phyloP scores from a whole-genome alignment of 2,113 vertebrate genomes.

The Atherinomorus stipes region DNA sequence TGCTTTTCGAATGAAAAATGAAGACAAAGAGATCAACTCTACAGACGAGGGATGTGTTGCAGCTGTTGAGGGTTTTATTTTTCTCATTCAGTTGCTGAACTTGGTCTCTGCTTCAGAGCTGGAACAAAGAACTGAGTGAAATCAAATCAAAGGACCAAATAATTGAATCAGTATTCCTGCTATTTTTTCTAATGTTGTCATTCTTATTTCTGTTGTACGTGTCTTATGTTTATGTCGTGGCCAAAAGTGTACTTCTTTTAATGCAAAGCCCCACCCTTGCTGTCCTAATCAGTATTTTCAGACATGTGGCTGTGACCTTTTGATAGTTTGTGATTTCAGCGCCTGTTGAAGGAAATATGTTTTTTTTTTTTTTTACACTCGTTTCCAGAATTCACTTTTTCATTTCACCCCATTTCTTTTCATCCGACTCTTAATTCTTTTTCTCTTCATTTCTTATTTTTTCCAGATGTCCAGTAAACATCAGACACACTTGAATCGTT shows the following conservation, averaged over 20 bases:
- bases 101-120: conserved; percentile 30
- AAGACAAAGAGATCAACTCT: conserved; percentile 21
- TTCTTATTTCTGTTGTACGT: conserved; percentile 2
- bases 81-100: background rate
- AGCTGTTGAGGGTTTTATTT: conserved; percentile 6
- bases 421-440: no score
- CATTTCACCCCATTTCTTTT: background rate
- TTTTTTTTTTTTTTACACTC: conserved; percentile 2
- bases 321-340: conserved; percentile 4
- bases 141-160: conserved; percentile 33
- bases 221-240: conserved; percentile 8
- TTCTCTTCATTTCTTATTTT: background rate
- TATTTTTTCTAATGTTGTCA: conserved; percentile 18
- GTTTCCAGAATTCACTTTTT: no score
- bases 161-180: conserved; percentile 69
- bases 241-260: background rate
- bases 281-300: conserved; percentile 60
- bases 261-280: background rate
- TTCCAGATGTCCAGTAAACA: conserved; percentile 2
- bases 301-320: conserved; percentile 36
- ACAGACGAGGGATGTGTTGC: background rate
- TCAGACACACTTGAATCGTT: conserved; percentile 53
- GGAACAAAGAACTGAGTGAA: conserved; percentile 25
- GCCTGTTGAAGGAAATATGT: conserved; percentile 30
- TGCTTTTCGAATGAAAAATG: background rate